phyloP scores from a whole-genome alignment of 2,888 invertebrate genomes.

The Leptopilina syphax region DNA sequence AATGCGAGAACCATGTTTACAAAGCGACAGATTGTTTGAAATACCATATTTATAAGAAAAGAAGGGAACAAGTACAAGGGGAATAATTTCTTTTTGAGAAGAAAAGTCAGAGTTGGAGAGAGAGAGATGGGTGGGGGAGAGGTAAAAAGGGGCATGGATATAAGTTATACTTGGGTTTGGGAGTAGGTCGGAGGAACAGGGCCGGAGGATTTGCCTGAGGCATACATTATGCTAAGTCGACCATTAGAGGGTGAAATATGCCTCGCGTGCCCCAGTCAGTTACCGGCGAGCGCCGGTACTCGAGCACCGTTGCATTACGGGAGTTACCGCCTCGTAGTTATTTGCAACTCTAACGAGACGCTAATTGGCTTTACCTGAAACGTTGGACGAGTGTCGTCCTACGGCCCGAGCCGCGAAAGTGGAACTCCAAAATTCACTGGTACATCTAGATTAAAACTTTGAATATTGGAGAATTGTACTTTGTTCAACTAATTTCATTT shows the following conservation, averaged over 20 bases:
- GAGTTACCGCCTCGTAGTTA: constrained; percentile 62
- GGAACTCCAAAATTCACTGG: constrained; percentile 30
- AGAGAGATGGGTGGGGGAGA: constrained; percentile 44
- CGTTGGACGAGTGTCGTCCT: constrained; percentile 43
- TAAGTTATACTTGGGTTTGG: constrained; percentile 30
- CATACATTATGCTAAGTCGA: constrained; percentile 72
- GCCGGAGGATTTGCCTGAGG: constrained; percentile 61
- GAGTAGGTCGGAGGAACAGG: constrained; percentile 42
- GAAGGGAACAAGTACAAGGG: too few relatives aligned
- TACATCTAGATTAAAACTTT: constrained; percentile 33
- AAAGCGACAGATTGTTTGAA: too few relatives aligned
- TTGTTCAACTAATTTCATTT: constrained; percentile 15
- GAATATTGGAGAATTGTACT: constrained; percentile 18
- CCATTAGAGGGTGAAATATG: constrained; percentile 72
- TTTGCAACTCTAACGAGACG: constrained; percentile 69
- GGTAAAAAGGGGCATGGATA: constrained; percentile 44
- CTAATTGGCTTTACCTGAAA: constrained; percentile 64
- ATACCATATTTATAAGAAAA: too few relatives aligned
- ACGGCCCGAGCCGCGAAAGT: constrained; percentile 16
- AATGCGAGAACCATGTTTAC: too few relatives aligned
- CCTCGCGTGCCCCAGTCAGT: constrained; percentile 71
- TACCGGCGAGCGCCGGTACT: constrained; percentile 55
- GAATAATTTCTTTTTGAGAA: not conserved
- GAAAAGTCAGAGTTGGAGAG: constrained; percentile 42
- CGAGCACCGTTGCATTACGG: constrained; percentile 59